Evolutionary conservation across 2,113 vertebrate species (phyloP).

Genomic region (Chinchilla lanigera): DNA sequence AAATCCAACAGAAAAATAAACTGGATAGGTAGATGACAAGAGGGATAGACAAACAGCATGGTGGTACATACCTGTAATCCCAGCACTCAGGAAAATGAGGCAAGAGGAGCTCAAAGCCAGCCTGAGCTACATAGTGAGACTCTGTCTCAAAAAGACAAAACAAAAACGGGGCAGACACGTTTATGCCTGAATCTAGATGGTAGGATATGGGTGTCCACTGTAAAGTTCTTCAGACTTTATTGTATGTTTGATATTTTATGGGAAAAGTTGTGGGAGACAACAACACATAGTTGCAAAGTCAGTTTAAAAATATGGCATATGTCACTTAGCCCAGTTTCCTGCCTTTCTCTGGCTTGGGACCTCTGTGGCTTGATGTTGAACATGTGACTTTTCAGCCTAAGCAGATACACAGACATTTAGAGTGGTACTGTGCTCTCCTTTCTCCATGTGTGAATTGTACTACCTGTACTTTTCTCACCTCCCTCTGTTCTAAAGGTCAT

Average conservation of each 20-base stretch:
- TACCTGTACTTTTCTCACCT: background rate
- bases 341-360: background rate
- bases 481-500: background rate
- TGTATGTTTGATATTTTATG: background rate
- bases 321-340: too few species aligned
- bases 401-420: background rate
- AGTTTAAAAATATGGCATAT: background rate
- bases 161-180: background rate
- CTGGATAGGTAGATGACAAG: background rate
- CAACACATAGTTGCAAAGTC: background rate
- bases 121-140: background rate
- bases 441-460: rapidly evolving
- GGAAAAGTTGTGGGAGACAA: background rate
- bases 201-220: background rate
- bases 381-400: background rate
- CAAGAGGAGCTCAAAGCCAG: background rate
- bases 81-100: background rate
- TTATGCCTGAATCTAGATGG: background rate
- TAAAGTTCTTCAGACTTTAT: background rate
- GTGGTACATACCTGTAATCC: background rate
- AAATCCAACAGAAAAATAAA: background rate
- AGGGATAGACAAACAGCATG: background rate
- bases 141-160: background rate
- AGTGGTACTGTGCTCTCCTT: rapidly evolving
- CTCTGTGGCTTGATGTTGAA: background rate